phyloP scores from a whole-genome alignment of 2,797 vertebrate genomes.

The Hyperoplus lanceolatus region DNA sequence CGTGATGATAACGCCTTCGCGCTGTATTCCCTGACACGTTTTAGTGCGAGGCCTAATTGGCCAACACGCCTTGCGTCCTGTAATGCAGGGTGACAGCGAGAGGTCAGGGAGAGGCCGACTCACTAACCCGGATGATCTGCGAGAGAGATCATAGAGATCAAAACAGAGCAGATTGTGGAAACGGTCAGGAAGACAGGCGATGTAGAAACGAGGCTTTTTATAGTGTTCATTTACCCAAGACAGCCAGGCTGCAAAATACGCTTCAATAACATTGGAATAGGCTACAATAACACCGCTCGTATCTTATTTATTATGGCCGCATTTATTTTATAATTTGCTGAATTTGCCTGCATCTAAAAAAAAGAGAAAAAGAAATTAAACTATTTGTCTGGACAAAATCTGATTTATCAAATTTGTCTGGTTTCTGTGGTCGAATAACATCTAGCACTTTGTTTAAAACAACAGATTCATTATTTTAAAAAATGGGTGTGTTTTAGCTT shows the following conservation, averaged over 20 bases:
- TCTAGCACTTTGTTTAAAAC: no score
- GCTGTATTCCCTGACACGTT: constrained; percentile 68
- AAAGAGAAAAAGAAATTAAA: no score
- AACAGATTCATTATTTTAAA: no score
- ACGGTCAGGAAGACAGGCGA: constrained; percentile 23
- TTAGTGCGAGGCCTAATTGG: constrained; percentile 76
- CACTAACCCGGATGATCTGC: constrained; percentile 82
- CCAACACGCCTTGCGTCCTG: constrained; percentile 75
- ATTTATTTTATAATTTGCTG: not conserved
- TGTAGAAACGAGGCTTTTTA: constrained; percentile 10
- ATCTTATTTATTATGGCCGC: not conserved
- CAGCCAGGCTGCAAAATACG: not conserved
- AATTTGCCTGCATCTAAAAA: no score
- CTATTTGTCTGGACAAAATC: not conserved
- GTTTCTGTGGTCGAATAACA: no score
- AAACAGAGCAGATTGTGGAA: constrained; percentile 70
- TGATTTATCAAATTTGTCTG: no score
- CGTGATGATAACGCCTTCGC: constrained; percentile 47
- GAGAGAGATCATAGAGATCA: constrained; percentile 75
- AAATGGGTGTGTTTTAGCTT: no score
- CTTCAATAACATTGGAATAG: not conserved
- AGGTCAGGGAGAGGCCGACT: constrained; percentile 85
- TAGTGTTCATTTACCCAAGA: constrained; percentile 62
- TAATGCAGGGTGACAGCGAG: constrained; percentile 86
- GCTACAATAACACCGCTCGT: not conserved